Percentiles rank a stretch among this genome's conserved stretches.
phyloP scores from a whole-genome alignment of 2,797 vertebrate genomes.

The Poecile montanus region DNA sequence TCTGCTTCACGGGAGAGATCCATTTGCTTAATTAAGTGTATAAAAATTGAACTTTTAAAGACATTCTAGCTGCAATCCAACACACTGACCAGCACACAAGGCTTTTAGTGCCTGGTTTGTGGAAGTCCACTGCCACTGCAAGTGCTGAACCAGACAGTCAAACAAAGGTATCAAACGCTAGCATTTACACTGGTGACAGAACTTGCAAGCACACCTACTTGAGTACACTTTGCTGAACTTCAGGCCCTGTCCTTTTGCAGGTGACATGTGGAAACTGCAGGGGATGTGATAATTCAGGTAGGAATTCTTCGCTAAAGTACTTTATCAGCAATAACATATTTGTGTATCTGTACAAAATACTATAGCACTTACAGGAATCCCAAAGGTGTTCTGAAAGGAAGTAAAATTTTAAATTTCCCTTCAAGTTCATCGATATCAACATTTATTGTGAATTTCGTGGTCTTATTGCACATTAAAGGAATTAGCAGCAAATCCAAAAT shows the following conservation, averaged over 20 bases:
- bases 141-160: neutral
- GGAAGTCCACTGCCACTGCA: neutral
- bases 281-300: neutral
- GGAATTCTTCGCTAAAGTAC: neutral
- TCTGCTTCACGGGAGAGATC: neutral
- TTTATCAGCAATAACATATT: neutral
- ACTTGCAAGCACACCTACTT: neutral
- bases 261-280: neutral
- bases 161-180: neutral
- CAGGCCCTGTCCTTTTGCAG: neutral
- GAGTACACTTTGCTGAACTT: neutral
- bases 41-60: neutral
- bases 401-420: neutral
- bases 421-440: neutral
- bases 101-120: neutral
- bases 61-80: neutral
- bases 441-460: neutral
- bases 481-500: neutral
- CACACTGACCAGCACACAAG: neutral
- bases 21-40: fast-evolving
- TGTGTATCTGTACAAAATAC: neutral
- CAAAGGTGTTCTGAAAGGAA: neutral
- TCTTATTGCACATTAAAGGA: neutral
- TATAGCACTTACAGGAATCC: neutral
- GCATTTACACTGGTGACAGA: neutral